Conservation (phyloP, 2,888 invertebrate genomes). For the Heliconius charithonia region DNA sequence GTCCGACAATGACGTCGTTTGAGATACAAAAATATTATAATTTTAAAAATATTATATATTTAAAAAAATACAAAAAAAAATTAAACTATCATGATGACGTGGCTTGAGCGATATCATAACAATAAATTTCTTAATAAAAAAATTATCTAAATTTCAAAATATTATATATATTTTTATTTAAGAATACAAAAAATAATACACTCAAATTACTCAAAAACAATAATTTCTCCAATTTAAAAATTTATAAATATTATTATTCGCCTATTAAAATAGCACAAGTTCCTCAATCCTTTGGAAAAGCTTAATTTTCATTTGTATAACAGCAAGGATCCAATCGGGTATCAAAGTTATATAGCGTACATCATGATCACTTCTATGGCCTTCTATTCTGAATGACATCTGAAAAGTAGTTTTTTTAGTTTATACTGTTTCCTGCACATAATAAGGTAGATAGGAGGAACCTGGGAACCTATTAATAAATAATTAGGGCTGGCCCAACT, state of each 20-base stretch:
- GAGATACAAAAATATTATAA: too few species aligned
- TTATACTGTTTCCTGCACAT: not conserved
- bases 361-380: constrained; percentile 64
- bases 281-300: constrained; percentile 62
- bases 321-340: constrained; percentile 65
- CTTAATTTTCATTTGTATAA: constrained; percentile 67
- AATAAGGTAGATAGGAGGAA: not conserved
- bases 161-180: too few species aligned
- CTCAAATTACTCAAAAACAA: not conserved
- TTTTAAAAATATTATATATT: too few species aligned
- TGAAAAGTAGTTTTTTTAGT: constrained; percentile 47
- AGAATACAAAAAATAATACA: too few species aligned
- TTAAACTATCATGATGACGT: too few species aligned
- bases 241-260: not conserved
- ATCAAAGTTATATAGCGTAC: constrained; percentile 60
- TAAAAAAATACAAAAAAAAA: too few species aligned
- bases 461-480: not conserved
- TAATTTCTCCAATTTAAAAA: not conserved
- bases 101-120: not conserved
- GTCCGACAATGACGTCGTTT: not conserved
- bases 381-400: constrained; percentile 71
- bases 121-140: too few species aligned
- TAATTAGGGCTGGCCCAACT: not conserved
- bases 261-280: constrained; percentile 46
- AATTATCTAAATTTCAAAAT: too few species aligned